These are phyloP conservation scores for Probaryconus sp. DNA, from an alignment of 1,140 invertebrate genomes.

Conservation along the genomic window DNA sequence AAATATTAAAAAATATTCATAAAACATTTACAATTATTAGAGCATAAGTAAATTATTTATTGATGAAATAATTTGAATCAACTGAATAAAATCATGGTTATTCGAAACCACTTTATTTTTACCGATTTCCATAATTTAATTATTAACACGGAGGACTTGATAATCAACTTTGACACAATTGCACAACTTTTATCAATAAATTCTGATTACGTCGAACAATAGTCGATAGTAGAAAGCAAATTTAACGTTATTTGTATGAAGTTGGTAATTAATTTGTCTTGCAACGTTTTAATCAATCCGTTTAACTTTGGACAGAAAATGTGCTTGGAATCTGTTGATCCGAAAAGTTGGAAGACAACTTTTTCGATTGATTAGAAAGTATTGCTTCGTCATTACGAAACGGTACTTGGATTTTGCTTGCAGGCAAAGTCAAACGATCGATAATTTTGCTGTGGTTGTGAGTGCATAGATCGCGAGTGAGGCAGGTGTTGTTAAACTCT, in stretches of 20 bases:
- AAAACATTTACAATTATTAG: too few relatives aligned
- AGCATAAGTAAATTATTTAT: too few relatives aligned
- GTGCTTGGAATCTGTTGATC: constrained; percentile 4
- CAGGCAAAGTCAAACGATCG: constrained; percentile 40
- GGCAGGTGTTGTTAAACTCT: constrained; percentile 46
- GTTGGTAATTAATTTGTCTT: constrained; percentile 31
- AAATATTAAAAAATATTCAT: too few relatives aligned
- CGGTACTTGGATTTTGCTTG: constrained; percentile 34
- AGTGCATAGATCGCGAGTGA: neutral
- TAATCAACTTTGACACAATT: too few relatives aligned
- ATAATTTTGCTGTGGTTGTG: constrained; percentile 32
- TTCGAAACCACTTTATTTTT: too few relatives aligned
- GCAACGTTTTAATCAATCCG: constrained; percentile 41
- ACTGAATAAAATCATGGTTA: too few relatives aligned
- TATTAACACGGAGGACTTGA: too few relatives aligned
- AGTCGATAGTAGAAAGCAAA: neutral
- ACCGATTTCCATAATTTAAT: too few relatives aligned
- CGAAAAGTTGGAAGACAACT: constrained; percentile 24
- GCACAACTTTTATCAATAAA: neutral
- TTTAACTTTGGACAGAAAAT: constrained; percentile 21
- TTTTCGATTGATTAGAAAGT: constrained; percentile 29
- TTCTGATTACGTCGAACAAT: constrained; percentile 18
- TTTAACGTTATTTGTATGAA: constrained; percentile 15
- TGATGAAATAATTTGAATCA: too few relatives aligned
- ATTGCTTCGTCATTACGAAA: constrained; percentile 34